A percentile compares a stretch with the other conserved stretches of the same genome.
Evolutionary conservation across 2,888 invertebrate species (phyloP).

Genomic region (Leptogaster cylindrica): DNA sequence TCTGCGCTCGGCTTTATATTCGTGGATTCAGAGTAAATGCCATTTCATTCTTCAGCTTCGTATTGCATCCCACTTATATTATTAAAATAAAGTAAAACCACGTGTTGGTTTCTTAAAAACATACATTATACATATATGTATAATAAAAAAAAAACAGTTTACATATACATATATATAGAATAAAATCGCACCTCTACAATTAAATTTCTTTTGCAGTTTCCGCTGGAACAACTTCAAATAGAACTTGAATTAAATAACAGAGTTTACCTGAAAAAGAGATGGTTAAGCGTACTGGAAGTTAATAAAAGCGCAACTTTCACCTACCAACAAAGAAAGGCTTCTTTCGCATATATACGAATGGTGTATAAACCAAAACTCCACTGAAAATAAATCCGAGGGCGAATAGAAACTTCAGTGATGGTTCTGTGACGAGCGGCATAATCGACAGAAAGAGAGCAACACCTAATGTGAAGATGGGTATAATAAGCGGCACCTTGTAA

Average conservation of each 20-base stretch:
- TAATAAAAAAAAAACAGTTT: slow-evolving; percentile 20
- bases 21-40: too few relatives aligned
- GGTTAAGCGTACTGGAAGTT: slow-evolving; percentile 39
- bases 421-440: slow-evolving; percentile 77
- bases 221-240: slow-evolving; percentile 71
- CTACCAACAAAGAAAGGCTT: slow-evolving; percentile 71
- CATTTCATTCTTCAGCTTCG: too few relatives aligned
- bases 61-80: too few relatives aligned
- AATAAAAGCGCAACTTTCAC: slow-evolving; percentile 50
- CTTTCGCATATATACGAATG: slow-evolving; percentile 75
- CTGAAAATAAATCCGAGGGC: slow-evolving; percentile 74
- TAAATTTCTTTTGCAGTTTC: slow-evolving; percentile 45
- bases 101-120: too few relatives aligned
- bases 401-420: slow-evolving; percentile 77
- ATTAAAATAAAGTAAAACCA: too few relatives aligned
- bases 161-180: slow-evolving; percentile 23
- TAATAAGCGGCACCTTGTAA: slow-evolving; percentile 74
- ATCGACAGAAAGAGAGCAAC: slow-evolving; percentile 76
- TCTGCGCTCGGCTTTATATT: too few relatives aligned
- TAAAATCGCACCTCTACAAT: background rate
- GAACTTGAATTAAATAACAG: slow-evolving; percentile 70
- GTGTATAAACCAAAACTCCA: slow-evolving; percentile 75
- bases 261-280: slow-evolving; percentile 67
- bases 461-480: slow-evolving; percentile 75
- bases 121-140: background rate